Base-by-base conservation (phyloP, 2,888 invertebrate species). In the Chrysolina oricalcia region DNA sequence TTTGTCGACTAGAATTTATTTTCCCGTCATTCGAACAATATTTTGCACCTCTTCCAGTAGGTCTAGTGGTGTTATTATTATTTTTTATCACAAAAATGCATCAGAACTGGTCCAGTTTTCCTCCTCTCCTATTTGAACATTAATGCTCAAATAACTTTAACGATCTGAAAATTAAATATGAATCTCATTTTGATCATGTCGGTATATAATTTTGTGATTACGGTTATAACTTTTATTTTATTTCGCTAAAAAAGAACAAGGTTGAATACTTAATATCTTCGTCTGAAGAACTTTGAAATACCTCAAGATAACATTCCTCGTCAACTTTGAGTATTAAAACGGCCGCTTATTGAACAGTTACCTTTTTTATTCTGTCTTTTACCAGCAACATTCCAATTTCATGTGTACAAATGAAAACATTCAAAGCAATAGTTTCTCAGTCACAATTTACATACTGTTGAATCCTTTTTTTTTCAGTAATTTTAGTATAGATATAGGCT, bases 221-320 rank as follows among this genome's bases (percentile, higher is more conserved):
- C 50, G 66, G 59, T 66, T 63, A 8, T 46, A 15, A 27, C 8
- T 59, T 59, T 23, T 35, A 5, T 59, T 59, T n/a, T 15, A 59
- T 35, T 59, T 59, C 15, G 17, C 15, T n/a, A n/a, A 59, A 23
- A 59, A 59, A 8, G 35, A 35, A 62, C 40, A 68, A 23, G 62
- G 70, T 72, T 70, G 62, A 72, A 72, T 80, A 81, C 79, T 80
- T 82, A 81, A 80, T 76, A 59, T 21, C 41, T 83, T 80, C 62
- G 65, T 17, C 74, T 56, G 74, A 75, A 73, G 73, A 78, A 73
- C 77, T 75, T 77, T 81, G 78, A 59, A 59, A 35, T 82, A 82
- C 81, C 83, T 82, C 82, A 81, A 48, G 59, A 35, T 69, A 76
- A 82, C 83, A 83, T 83, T 83, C 83, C 83, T 81, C 70, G 56